These are phyloP conservation scores for Lytechinus variegatus DNA, from an alignment of 35 echinoderm and acorn worm species.

Conservation along the genomic window DNA sequence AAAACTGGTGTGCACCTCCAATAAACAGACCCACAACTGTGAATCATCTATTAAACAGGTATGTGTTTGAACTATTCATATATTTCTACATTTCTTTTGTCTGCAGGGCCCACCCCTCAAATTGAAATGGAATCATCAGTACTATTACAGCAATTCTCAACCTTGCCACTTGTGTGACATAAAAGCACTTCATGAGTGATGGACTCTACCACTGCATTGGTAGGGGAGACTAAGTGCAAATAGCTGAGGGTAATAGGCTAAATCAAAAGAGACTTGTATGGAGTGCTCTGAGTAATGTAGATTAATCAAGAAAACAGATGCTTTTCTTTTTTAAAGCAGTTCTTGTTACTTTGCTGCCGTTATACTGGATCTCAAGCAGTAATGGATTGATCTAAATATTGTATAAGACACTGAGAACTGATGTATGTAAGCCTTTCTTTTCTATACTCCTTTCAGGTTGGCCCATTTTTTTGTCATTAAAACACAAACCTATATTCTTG, in stretches of 20 bases:
- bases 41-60: no score
- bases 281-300: neutral
- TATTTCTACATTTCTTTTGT: neutral
- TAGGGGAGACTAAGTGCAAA: neutral
- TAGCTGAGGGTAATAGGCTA: neutral
- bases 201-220: neutral
- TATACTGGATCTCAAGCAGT: neutral
- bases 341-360: neutral
- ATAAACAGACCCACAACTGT: no score
- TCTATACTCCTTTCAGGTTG: neutral
- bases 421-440: neutral
- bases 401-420: neutral
- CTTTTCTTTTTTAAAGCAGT: neutral
- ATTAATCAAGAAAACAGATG: neutral
- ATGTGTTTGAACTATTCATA: no score
- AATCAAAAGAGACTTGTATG: neutral
- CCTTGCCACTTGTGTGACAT: slow-evolving; percentile 16
- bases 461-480: neutral
- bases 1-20: no score
- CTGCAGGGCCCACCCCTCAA: slow-evolving; percentile 2
- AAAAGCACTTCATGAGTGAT: neutral
- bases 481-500: no score
- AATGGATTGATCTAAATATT: neutral
- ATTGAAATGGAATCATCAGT: slow-evolving; percentile 12
- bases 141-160: slow-evolving; percentile 19